These are phyloP conservation scores for Pygoscelis antarcticus DNA, from an alignment of 2,113 vertebrate species.

Conservation along the genomic window DNA sequence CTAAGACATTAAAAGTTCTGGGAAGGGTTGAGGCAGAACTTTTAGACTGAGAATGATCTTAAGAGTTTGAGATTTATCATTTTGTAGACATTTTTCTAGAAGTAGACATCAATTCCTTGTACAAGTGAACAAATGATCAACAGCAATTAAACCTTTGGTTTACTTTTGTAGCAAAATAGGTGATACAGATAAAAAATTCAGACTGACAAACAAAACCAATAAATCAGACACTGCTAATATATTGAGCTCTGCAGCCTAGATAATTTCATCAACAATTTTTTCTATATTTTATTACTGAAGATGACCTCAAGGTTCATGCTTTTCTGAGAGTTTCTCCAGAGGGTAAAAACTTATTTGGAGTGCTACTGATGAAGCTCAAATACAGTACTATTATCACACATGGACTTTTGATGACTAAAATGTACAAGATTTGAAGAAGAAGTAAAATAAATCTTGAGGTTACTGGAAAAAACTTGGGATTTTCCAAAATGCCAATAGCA, in stretches of 20 bases:
- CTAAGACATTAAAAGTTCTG: not conserved
- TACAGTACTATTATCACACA: not conserved
- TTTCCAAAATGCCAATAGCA: not conserved
- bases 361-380: not conserved
- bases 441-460: not conserved
- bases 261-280: not conserved
- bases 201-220: not conserved
- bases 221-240: not conserved
- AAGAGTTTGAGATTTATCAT: not conserved
- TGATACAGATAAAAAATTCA: not conserved
- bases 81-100: not conserved
- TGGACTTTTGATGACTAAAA: not conserved
- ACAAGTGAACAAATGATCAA: not conserved
- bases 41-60: not conserved
- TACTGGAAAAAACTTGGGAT: not conserved
- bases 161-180: not conserved
- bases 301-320: not conserved
- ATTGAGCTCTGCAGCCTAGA: not conserved
- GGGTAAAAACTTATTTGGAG: not conserved
- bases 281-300: not conserved
- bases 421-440: not conserved
- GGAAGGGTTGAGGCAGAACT: not conserved
- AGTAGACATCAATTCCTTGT: not conserved
- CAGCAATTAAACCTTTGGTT: not conserved
- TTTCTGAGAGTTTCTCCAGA: not conserved